Evolutionary conservation across 2,888 invertebrate genomes (phyloP).

Genomic region (Branchellion lobata): DNA sequence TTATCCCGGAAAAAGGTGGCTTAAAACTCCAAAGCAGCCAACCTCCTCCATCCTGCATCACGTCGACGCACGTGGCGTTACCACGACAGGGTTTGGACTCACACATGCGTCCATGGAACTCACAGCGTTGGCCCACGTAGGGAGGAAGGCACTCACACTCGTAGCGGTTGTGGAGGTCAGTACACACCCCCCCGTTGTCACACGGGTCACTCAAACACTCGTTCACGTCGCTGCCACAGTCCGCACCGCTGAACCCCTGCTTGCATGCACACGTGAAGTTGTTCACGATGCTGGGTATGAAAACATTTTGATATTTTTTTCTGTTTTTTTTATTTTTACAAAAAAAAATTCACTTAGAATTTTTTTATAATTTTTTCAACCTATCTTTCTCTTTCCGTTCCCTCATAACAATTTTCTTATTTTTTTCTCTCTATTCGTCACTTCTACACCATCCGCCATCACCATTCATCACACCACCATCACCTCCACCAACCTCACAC

Average conservation of each 20-base stretch:
- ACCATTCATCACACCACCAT: no score
- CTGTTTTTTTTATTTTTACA: neutral
- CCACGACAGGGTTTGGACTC: constrained; percentile 18
- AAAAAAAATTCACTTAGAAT: neutral
- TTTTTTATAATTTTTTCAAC: no score
- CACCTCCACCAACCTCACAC: no score
- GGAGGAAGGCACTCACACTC: constrained; percentile 52
- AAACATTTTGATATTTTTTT: neutral
- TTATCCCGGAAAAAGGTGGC: no score
- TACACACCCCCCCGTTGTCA: constrained; percentile 44
- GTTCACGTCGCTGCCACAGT: constrained; percentile 47
- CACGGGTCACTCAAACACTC: constrained; percentile 49
- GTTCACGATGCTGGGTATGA: constrained; percentile 63
- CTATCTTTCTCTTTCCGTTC: no score
- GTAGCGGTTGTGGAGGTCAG: constrained; percentile 51
- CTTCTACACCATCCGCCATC: no score
- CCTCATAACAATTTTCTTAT: no score
- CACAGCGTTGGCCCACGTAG: constrained; percentile 4
- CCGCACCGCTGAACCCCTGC: constrained; percentile 37
- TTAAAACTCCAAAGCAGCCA: neutral
- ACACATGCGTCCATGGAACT: constrained; percentile 3
- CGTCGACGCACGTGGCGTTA: constrained; percentile 29
- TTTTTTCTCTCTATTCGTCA: no score
- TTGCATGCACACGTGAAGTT: constrained; percentile 36
- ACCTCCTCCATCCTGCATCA: constrained; percentile 45